Percentiles rank a stretch among this genome's conserved stretches.
phyloP scores from a whole-genome alignment of 2,113 vertebrate genomes.

The Corythornis vintsioides region DNA sequence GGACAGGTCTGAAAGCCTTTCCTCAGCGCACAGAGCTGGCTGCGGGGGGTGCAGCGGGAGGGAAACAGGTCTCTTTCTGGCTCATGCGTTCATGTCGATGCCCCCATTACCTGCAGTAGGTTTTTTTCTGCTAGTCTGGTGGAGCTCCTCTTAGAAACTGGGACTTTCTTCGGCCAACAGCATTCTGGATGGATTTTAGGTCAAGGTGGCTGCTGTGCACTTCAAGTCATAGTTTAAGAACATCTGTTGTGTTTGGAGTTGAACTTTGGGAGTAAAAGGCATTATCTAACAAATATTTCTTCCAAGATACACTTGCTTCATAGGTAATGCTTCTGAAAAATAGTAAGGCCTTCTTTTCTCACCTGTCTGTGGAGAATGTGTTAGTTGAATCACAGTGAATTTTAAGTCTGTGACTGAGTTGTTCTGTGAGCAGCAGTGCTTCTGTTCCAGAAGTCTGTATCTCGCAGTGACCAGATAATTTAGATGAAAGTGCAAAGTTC shows the following conservation, averaged over 20 bases:
- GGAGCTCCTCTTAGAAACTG: neutral
- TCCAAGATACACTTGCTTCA: neutral
- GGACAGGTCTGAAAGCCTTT: neutral
- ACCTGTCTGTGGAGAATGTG: neutral
- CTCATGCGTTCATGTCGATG: rapidly evolving
- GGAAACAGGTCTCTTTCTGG: neutral
- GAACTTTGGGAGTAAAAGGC: neutral
- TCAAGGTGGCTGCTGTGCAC: neutral
- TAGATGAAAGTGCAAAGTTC: neutral
- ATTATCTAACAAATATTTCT: neutral
- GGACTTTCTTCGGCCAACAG: neutral
- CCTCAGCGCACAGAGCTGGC: neutral
- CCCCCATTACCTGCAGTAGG: rapidly evolving
- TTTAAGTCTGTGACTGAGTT: neutral
- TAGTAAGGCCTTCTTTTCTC: neutral
- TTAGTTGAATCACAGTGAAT: neutral
- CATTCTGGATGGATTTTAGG: neutral
- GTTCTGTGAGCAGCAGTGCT: neutral
- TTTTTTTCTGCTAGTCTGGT: rapidly evolving
- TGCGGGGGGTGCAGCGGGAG: neutral
- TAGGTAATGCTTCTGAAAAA: neutral
- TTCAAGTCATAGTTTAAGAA: neutral
- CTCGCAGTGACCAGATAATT: neutral
- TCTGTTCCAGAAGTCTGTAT: neutral
- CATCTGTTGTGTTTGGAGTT: rapidly evolving